A percentile compares a stretch with the other conserved stretches of the same genome.
Evolutionary conservation across 2,113 vertebrate genomes (phyloP).

Genomic region (Raphicerus campestris): DNA sequence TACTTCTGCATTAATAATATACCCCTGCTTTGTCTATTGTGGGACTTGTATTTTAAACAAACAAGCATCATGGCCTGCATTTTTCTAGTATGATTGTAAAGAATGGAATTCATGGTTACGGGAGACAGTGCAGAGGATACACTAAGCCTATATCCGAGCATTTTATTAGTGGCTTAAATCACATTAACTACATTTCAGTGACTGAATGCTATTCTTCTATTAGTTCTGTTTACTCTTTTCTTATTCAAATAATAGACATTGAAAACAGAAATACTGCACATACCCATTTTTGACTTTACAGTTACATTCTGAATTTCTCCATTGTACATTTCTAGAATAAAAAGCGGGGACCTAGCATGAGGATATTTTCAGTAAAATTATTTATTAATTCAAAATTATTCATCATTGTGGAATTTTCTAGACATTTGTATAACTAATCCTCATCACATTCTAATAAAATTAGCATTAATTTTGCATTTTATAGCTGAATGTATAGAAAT

Average conservation of each 20-base stretch:
- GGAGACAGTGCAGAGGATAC: neutral
- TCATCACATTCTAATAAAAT: neutral
- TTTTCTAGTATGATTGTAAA: neutral
- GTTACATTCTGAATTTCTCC: neutral
- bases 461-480: neutral
- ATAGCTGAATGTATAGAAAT: neutral
- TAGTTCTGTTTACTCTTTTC: neutral
- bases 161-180: slow-evolving; percentile 18
- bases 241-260: neutral
- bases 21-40: neutral
- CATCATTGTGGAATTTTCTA: neutral
- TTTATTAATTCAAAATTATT: neutral
- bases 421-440: neutral
- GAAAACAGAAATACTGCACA: neutral
- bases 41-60: slow-evolving; percentile 8
- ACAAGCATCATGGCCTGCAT: neutral
- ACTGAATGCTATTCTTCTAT: neutral
- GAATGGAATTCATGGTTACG: neutral
- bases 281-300: neutral
- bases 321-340: neutral
- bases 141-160: neutral
- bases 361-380: neutral
- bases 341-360: neutral
- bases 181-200: neutral
- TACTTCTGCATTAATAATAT: neutral